Base-by-base conservation (phyloP, 2,888 invertebrate species). In the Pyrrhopygopsis socrates region DNA sequence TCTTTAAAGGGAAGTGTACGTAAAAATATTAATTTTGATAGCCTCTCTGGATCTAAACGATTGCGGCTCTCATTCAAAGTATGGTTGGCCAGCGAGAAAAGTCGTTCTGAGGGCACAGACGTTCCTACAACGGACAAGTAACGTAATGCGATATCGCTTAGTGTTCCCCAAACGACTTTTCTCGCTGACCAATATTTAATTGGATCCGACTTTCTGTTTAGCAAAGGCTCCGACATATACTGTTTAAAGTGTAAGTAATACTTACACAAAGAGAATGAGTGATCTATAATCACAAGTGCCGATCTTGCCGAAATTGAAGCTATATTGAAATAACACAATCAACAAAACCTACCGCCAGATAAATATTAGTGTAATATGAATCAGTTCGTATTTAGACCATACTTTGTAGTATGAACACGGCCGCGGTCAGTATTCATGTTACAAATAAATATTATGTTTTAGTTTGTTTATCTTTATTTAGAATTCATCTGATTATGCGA, bases 401-500 rank as follows among this genome's bases (percentile, higher is more conserved):
- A 30, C 68, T 71, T 71, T 71, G 71, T 71, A 71, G 71, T 71
- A 71, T 38, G 71, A 71, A 71, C 71, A 34, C 67, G 38, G 67
- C 67, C 67, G 68, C 38, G 68, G 68, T 71, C 27, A 22, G 70
- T 70, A 70, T 71, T 45, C 45, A 71, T 71, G 71, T 71, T 41
- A 71, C 71, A 24, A 71, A 71, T 71, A 71, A 71, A 71, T 71
- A 45, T 71, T 71, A 71, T 71, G 71, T 27, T 71, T 5, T 41
- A 45, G 71, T 71, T 71, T 71, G 71, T 71, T 71, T 71, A 71
- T 71, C 65, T 77, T 76, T 76, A 45, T 45, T 77, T 77, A 65
- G 65, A 65, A 65, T 77, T 67, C 27, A 58, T 74, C 67, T 22
- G 50, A 81, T 68, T 74, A 24, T 74, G 24, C 81, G 65, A 83